A percentile compares a stretch with the other conserved stretches of the same genome.
phyloP scores from a whole-genome alignment of 2,797 vertebrate species.

The Staurois parvus region DNA sequence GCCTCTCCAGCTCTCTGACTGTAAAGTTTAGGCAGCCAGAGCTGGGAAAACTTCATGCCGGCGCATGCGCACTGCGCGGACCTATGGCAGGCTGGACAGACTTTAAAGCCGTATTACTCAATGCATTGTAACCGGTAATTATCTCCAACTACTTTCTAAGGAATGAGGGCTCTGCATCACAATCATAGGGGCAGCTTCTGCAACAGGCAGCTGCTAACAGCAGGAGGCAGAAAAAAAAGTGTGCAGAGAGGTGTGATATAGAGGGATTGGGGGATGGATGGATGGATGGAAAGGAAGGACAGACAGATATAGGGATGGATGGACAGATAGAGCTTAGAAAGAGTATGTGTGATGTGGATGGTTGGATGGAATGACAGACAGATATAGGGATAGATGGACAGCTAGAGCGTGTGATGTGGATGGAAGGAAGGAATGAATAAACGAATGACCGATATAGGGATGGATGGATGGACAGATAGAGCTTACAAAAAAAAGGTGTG shows the following conservation, averaged over 20 bases:
- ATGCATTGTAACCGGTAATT: conserved; percentile 9
- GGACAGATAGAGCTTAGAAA: neutral
- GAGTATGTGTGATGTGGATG: neutral
- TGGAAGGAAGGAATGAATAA: neutral
- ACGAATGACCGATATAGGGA: neutral
- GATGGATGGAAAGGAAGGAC: neutral
- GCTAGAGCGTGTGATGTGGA: no score
- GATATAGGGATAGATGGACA: neutral
- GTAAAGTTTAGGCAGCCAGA: conserved; percentile 64
- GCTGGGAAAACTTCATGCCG: conserved; percentile 72
- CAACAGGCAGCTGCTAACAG: no score
- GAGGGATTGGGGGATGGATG: neutral
- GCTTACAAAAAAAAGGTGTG: no score
- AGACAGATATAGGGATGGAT: neutral
- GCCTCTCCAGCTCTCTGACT: conserved; percentile 63
- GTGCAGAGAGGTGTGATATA: no score
- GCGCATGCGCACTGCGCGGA: conserved; percentile 85
- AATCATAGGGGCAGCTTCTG: no score
- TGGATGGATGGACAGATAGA: neutral
- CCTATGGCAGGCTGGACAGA: conserved; percentile 74
- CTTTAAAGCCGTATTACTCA: conserved; percentile 74
- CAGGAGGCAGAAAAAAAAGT: no score
- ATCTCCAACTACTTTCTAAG: conserved; percentile 1
- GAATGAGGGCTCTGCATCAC: neutral
- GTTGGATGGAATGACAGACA: neutral